Base-by-base conservation (phyloP, 2,888 invertebrate species). In the Dilophus febrilis region DNA sequence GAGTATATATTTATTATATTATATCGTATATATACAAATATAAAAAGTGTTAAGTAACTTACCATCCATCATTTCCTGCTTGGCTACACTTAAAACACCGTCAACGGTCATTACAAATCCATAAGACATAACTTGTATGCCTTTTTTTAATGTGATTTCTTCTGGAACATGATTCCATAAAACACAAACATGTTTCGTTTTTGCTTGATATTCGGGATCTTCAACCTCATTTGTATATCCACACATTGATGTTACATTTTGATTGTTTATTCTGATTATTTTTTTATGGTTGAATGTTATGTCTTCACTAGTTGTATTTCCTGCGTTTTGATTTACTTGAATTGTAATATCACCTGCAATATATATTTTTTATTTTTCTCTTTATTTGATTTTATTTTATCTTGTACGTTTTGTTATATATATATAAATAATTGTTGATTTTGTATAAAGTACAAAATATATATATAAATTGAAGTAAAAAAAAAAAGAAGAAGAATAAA, bases 41-140 rank as follows among this genome's bases (percentile, higher is more conserved):
- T 28, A 27, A 16, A 27, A 27, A 36, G 27, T 27, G 19, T 13
- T 26, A 18, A 36, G 36, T 28, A 16, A 43, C 42, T 50, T 50
- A 58, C 59, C 51, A 45, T 55, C 51, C 27, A 50, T 45, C 41
- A 64, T 51, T 46, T 64, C 64, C 38, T 53, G 55, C 3, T 48
- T 47, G 2, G 71, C 72, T 1, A 69, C 56, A 2, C 59, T 64
- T 39, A 59, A 61, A 34, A 65, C 60, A 27, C 63, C 64, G 50
- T 71, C 73, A 3, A 62, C 66, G 0, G 70, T 66, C 62, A 72
- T 66, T 1, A 66, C 60, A 45, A 70, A 66, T 1, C 69, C 68
- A 48, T 68, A 65, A 16, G 50, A 50, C 35, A 35, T 35, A 26
- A 35, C 35, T 35, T 35, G 35, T 26, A 35, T 35, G 35, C 35